Base-by-base conservation (phyloP, 2,797 vertebrate genomes). In the Phrynocephalus forsythii region DNA sequence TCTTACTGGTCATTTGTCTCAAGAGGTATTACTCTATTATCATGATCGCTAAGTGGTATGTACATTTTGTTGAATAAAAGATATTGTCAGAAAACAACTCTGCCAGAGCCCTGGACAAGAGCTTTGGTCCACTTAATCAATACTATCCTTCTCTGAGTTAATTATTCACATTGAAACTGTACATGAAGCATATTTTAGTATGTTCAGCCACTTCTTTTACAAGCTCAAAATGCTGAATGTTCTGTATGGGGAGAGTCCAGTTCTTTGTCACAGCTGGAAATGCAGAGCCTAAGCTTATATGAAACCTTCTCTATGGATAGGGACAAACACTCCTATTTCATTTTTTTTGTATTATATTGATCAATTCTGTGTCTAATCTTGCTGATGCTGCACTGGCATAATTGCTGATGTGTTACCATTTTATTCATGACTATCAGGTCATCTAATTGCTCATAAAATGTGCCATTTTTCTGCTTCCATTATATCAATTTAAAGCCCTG, bases 381-480 rank as follows among this genome's bases (percentile, higher is more conserved):
- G 26, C 67, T 77, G 67, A 8, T 52, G 85, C 82, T 79, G 30
- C 79, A 83, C 6, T 68, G 68, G 44, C 60, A 15, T 11, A 48
- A 52, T 50, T 69, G 84, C 28, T 72, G 28, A n/a, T 79, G 50
- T 52, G 83, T 77, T 76, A 56, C 73, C 24, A n/a, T 13, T 68
- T 56, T 69, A 44, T 63, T 87, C 24, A 44, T n/a, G 52, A 0
- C 71, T 90, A 38, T 20, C 18, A n/a, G 76, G 15, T 86, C 44
- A 16, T 75, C 86, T 15, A 7, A 7, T 82, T 84, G 30, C 79
- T 79, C 22, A 86, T 7, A 86, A 80, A 86, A 26, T 26, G 30
- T 78, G n/a, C 1, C 26, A 84, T 2, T 6, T 28, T 91, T 44
- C 87, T 80, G 4, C 76, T 33, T 38, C n/a, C 79, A 60, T 33